A percentile compares a stretch with the other conserved stretches of the same genome.
Evolutionary conservation across 2,888 invertebrate genomes (phyloP).

Genomic region (Nomada ruficornis): DNA sequence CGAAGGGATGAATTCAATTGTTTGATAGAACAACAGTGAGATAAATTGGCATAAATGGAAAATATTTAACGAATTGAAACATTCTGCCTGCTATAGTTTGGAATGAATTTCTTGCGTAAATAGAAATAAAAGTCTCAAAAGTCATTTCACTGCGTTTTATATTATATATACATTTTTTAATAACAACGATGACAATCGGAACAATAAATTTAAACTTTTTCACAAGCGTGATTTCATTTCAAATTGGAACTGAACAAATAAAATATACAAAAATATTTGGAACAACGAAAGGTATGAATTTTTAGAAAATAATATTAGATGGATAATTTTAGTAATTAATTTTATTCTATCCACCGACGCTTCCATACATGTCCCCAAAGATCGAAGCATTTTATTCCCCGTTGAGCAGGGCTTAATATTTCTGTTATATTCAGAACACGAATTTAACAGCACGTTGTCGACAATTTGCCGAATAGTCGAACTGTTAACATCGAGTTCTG

Average conservation of each 20-base stretch:
- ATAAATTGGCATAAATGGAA: too few relatives aligned
- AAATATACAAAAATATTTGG: neutral
- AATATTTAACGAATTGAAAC: neutral
- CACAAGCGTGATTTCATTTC: too few relatives aligned
- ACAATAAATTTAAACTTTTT: too few relatives aligned
- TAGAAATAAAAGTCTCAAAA: neutral
- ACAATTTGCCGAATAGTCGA: constrained; percentile 30
- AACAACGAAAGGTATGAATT: neutral
- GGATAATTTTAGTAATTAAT: too few relatives aligned
- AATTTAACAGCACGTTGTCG: constrained; percentile 9
- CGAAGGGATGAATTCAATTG: neutral
- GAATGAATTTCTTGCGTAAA: neutral
- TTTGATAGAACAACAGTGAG: neutral
- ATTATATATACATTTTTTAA: too few relatives aligned
- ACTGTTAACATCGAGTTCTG: constrained; percentile 28
- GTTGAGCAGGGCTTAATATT: neutral
- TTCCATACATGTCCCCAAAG: neutral
- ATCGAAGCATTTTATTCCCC: neutral
- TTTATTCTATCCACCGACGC: too few relatives aligned
- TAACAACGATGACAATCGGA: too few relatives aligned
- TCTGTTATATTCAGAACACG: constrained; percentile 23
- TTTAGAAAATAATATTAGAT: too few relatives aligned
- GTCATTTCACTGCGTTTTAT: too few relatives aligned
- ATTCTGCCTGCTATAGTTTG: neutral
- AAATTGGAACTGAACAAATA: too few relatives aligned